Percentiles rank a stretch among this genome's conserved stretches.
Conservation (phyloP, 2,797 vertebrate genomes). For the Chelon auratus region DNA sequence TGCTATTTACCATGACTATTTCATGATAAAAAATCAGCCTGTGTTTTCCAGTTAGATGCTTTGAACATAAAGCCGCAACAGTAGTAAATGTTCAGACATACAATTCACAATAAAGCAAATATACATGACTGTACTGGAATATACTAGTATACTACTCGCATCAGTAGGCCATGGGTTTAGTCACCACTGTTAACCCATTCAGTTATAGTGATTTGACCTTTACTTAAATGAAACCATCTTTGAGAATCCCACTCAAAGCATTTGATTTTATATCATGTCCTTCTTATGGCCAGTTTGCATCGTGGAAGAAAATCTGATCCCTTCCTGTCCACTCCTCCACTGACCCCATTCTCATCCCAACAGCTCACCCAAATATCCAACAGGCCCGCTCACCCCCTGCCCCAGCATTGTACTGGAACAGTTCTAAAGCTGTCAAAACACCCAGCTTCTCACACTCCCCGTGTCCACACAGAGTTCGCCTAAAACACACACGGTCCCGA, state of each 20-base stretch:
- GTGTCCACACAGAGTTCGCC: slow-evolving; percentile 65
- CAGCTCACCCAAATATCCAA: slow-evolving; percentile 60
- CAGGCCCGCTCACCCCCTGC: slow-evolving; percentile 63
- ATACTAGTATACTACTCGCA: too few species aligned
- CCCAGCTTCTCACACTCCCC: slow-evolving; percentile 78
- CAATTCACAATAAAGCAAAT: too few species aligned
- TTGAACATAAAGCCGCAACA: too few species aligned
- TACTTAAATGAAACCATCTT: too few species aligned
- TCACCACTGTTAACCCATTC: too few species aligned
- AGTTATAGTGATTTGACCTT: too few species aligned
- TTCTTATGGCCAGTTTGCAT: slow-evolving; percentile 32
- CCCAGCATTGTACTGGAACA: slow-evolving; percentile 68
- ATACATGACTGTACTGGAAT: too few species aligned
- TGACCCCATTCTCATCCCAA: slow-evolving; percentile 66
- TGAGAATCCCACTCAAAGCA: neutral
- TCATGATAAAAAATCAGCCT: too few species aligned
- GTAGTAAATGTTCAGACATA: too few species aligned
- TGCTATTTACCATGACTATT: too few species aligned
- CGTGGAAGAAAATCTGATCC: slow-evolving; percentile 44
- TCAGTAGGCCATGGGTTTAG: too few species aligned
- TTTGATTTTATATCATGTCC: slow-evolving; percentile 29
- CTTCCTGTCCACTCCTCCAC: slow-evolving; percentile 46
- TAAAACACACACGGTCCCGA: slow-evolving; percentile 58
- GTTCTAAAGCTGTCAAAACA: slow-evolving; percentile 85
- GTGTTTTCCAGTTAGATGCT: too few species aligned